A percentile compares a stretch with the other conserved stretches of the same genome.
phyloP scores from a whole-genome alignment of 1,140 invertebrate genomes.

The Tachypleus tridentatus region DNA sequence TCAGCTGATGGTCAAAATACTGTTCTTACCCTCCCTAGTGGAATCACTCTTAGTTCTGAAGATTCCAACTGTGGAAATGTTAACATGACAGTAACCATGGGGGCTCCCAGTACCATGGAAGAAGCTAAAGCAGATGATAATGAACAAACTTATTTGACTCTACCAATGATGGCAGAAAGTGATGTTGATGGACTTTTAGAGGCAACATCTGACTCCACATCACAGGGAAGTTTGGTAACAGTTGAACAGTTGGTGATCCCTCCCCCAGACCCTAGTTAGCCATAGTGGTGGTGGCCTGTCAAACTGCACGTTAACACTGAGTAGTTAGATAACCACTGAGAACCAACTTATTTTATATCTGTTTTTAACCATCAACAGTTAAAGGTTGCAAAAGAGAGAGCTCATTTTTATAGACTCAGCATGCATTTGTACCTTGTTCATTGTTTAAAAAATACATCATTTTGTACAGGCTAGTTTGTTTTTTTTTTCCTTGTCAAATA shows the following conservation, averaged over 20 bases:
- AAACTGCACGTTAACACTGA: too few species aligned
- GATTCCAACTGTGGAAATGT: conserved; percentile 8
- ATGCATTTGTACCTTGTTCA: too few species aligned
- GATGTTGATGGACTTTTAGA: conserved; percentile 3
- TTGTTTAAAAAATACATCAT: too few species aligned
- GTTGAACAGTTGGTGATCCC: neutral
- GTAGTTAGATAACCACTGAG: too few species aligned
- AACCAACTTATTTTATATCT: too few species aligned
- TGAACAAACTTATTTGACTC: neutral
- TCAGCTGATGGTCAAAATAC: conserved; percentile 15
- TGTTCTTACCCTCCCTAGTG: conserved; percentile 16
- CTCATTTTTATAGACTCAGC: too few species aligned
- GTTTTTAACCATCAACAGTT: too few species aligned
- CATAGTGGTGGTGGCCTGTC: too few species aligned
- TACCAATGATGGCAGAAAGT: neutral
- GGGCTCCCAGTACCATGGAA: conserved; percentile 4
- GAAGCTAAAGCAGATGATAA: neutral
- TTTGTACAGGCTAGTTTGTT: too few species aligned
- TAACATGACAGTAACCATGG: conserved; percentile 14
- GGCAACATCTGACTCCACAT: neutral
- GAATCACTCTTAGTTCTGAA: conserved; percentile 14
- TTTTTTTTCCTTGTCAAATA: too few species aligned
- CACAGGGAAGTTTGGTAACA: neutral
- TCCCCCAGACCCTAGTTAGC: too few species aligned
- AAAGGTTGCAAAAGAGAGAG: too few species aligned